Percentiles rank a stretch among this genome's conserved stretches.
These are phyloP conservation scores for Zeus faber DNA, from an alignment of 2,113 vertebrate species.

Conservation along the genomic window DNA sequence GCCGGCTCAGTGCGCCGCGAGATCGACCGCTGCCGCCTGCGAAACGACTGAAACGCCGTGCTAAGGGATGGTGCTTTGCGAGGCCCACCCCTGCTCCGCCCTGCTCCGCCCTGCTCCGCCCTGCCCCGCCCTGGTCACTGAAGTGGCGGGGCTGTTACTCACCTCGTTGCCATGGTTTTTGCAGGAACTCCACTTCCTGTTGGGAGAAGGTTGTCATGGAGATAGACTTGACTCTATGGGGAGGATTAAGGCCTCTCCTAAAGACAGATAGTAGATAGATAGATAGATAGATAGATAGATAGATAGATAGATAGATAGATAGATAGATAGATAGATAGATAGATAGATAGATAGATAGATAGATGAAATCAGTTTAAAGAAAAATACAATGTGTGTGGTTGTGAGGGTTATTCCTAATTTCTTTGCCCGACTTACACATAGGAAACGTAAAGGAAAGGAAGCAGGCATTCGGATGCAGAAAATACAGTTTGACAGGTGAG, in stretches of 20 bases:
- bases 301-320: no score
- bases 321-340: no score
- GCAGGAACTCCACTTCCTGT: conserved; percentile 87
- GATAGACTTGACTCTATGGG: conserved; percentile 91
- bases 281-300: no score
- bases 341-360: no score
- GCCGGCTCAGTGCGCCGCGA: no score
- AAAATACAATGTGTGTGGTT: background rate
- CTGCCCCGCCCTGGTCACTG: no score
- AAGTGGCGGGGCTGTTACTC: conserved; percentile 40
- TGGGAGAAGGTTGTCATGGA: conserved; percentile 95
- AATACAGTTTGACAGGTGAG: no score
- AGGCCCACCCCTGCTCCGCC: no score
- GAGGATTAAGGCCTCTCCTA: conserved; percentile 91
- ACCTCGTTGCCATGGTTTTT: conserved; percentile 91
- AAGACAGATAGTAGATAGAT: conserved; percentile 26
- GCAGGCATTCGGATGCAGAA: conserved; percentile 12
- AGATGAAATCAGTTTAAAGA: no score
- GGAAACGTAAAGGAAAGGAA: background rate
- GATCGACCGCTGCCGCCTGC: no score
- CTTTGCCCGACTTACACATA: background rate
- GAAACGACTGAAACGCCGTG: no score
- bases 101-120: no score
- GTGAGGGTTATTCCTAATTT: background rate
- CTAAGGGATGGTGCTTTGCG: background rate